Percentiles rank a stretch among this genome's conserved stretches.
Evolutionary conservation across 2,888 invertebrate species (phyloP).

Genomic region (Agonopterix heracliana): DNA sequence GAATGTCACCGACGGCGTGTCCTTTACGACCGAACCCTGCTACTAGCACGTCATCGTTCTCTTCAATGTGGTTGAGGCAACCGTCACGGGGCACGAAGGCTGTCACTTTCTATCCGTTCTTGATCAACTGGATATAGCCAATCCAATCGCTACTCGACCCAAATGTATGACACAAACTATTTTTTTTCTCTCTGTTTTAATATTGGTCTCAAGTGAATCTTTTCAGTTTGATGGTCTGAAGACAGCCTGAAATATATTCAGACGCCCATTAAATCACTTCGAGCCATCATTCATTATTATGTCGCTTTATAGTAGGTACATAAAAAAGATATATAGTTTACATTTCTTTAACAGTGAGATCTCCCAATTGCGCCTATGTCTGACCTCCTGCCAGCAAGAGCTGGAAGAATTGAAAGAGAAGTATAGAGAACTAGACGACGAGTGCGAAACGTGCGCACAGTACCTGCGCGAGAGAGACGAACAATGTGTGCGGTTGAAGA

Average conservation of each 20-base stretch:
- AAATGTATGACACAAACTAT: no score
- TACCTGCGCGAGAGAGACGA: slow-evolving; percentile 54
- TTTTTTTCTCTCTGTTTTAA: no score
- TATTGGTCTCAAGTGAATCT: no score
- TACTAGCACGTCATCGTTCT: slow-evolving; percentile 99
- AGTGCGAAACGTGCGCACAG: slow-evolving; percentile 63
- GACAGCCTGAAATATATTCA: no score
- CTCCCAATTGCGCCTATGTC: slow-evolving; percentile 40
- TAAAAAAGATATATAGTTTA: no score
- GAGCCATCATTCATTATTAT: no score
- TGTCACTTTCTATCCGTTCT: slow-evolving; percentile 99
- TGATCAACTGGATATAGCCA: slow-evolving; percentile 97
- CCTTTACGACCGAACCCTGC: slow-evolving; percentile 99
- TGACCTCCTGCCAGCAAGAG: slow-evolving; percentile 51
- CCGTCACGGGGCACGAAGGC: slow-evolving; percentile 99
- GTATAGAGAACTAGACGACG: slow-evolving; percentile 62
- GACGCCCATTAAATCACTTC: no score
- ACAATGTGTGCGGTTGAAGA: slow-evolving; percentile 43
- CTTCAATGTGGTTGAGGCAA: slow-evolving; percentile 99
- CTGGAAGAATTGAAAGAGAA: slow-evolving; percentile 50
- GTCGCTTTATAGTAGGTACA: no score
- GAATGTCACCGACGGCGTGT: slow-evolving; percentile 99
- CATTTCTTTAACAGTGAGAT: not conserved
- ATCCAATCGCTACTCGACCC: no score
- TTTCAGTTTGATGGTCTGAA: no score